phyloP scores from a whole-genome alignment of 2,797 vertebrate genomes.

The Leptatherina wallacei region DNA sequence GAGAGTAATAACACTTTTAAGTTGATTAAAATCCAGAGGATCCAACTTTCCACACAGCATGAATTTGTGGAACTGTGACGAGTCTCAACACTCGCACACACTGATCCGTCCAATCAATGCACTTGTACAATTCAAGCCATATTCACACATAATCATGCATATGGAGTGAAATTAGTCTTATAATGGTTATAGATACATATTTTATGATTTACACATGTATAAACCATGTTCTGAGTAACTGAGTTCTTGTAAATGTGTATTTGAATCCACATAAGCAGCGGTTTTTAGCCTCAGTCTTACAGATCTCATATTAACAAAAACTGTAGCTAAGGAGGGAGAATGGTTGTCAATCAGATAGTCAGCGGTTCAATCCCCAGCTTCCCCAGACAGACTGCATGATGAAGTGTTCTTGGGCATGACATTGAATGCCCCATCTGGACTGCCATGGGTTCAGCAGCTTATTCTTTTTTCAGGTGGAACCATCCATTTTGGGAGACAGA shows the following conservation, averaged over 20 bases:
- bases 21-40: background rate
- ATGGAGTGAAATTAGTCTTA: background rate
- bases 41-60: background rate
- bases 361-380: too few relatives aligned
- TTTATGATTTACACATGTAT: background rate
- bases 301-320: background rate
- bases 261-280: background rate
- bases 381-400: too few relatives aligned
- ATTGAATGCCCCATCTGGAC: background rate
- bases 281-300: background rate
- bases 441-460: background rate
- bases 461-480: background rate
- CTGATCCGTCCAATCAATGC: too few relatives aligned
- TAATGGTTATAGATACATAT: background rate
- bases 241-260: background rate
- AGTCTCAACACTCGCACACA: background rate
- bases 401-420: too few relatives aligned
- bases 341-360: too few relatives aligned
- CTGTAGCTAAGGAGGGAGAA: too few relatives aligned
- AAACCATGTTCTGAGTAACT: background rate
- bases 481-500: too few relatives aligned
- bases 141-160: background rate
- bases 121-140: too few relatives aligned
- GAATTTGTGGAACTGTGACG: background rate
- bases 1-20: background rate